These are phyloP conservation scores for Lasius platythorax DNA, from an alignment of 2,888 invertebrate genomes.

Conservation along the genomic window DNA sequence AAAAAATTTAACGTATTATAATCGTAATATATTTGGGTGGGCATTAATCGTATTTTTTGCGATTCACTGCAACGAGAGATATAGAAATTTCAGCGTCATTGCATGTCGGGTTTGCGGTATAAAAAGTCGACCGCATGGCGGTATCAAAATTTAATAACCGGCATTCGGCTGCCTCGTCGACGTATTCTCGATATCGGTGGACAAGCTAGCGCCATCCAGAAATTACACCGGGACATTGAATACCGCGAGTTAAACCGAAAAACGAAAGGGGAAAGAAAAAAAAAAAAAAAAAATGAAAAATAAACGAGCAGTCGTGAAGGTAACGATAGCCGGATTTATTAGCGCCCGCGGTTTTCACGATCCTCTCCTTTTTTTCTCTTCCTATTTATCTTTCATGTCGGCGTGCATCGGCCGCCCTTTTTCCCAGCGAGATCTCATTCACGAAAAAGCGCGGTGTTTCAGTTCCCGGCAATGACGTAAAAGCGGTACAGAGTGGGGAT, in stretches of 20 bases:
- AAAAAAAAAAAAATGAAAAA: slow-evolving; percentile 15
- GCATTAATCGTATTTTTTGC: not conserved
- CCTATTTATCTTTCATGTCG: slow-evolving; percentile 44
- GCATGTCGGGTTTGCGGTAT: slow-evolving; percentile 14
- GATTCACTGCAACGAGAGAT: not conserved
- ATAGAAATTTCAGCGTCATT: slow-evolving; percentile 18
- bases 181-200: slow-evolving; percentile 62
- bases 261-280: not conserved
- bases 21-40: not conserved
- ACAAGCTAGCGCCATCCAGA: slow-evolving; percentile 45
- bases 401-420: slow-evolving; percentile 18
- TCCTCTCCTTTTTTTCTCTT: slow-evolving; percentile 21
- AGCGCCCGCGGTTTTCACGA: slow-evolving; percentile 20
- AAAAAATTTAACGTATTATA: slow-evolving; percentile 1
- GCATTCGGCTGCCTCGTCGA: slow-evolving; percentile 48
- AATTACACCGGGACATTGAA: slow-evolving; percentile 57
- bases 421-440: slow-evolving; percentile 53
- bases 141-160: slow-evolving; percentile 64
- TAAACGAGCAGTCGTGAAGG: slow-evolving; percentile 31
- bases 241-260: slow-evolving; percentile 33
- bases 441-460: slow-evolving; percentile 64
- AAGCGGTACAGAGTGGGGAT: slow-evolving; percentile 45
- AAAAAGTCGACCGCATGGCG: slow-evolving; percentile 43
- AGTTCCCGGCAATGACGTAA: slow-evolving; percentile 75
- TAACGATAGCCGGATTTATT: slow-evolving; percentile 44